Percentiles rank a stretch among this genome's conserved stretches.
Evolutionary conservation across 2,888 invertebrate species (phyloP).

Genomic region (Spilosoma lubricipeda): DNA sequence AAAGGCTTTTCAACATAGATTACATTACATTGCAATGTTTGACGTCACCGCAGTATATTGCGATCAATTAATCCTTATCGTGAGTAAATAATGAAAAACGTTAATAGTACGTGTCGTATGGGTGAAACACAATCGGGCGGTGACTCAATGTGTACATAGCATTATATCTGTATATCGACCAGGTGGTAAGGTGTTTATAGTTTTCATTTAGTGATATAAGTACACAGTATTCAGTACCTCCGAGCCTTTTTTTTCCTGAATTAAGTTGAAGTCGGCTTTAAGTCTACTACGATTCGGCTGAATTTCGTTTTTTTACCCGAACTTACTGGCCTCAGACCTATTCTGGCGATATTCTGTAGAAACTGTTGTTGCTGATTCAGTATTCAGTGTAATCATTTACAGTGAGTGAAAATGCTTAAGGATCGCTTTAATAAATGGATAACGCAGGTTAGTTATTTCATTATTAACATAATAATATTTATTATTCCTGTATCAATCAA

Average conservation of each 20-base stretch:
- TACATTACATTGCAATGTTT: neutral
- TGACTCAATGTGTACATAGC: constrained; percentile 24
- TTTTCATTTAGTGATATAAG: constrained; percentile 1
- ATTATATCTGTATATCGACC: constrained; percentile 22
- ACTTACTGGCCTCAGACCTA: no score
- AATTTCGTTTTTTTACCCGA: no score
- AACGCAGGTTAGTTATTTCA: constrained; percentile 30
- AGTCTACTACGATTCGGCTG: no score
- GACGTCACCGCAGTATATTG: constrained; percentile 16
- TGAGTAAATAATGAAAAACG: constrained; percentile 17
- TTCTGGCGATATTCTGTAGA: no score
- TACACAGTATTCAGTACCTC: neutral
- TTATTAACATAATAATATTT: neutral
- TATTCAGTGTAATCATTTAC: constrained; percentile 21
- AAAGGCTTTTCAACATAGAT: constrained; percentile 5
- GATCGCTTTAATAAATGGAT: constrained; percentile 37
- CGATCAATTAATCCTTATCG: constrained; percentile 23
- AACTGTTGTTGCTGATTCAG: neutral
- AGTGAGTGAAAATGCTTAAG: constrained; percentile 35
- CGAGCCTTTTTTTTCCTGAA: no score
- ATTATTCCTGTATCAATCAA: no score
- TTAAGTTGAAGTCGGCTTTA: no score
- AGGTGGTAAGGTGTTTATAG: constrained; percentile 1
- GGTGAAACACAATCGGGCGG: constrained; percentile 29
- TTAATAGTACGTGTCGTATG: constrained; percentile 29